These are phyloP conservation scores for Brenthis daphne DNA, from an alignment of 2,888 invertebrate genomes.

Conservation along the genomic window DNA sequence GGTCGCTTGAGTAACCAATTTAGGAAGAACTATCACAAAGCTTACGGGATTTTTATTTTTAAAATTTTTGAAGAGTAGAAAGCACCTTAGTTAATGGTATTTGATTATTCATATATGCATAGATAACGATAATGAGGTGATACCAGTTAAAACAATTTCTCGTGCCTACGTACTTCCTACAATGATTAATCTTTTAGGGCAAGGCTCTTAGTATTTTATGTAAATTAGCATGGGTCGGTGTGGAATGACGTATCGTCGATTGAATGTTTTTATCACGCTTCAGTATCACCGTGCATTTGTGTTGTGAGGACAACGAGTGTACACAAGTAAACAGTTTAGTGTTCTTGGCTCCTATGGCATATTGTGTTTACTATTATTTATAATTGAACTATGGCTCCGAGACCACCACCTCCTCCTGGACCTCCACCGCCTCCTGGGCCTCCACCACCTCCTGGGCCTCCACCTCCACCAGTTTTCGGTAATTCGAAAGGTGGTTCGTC, in stretches of 20 bases:
- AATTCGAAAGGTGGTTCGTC: slow-evolving; percentile 73
- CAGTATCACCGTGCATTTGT: slow-evolving; percentile 51
- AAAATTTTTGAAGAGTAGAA: not conserved
- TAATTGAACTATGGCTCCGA: slow-evolving; percentile 65
- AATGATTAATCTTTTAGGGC: slow-evolving; percentile 73
- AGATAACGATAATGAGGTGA: slow-evolving; percentile 51
- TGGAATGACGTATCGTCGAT: slow-evolving; percentile 59
- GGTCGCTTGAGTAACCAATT: slow-evolving; percentile 33
- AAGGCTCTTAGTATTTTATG: slow-evolving; percentile 74
- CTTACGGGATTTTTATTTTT: not conserved
- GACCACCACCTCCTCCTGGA: slow-evolving; percentile 64
- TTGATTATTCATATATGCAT: slow-evolving; percentile 3
- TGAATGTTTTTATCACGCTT: slow-evolving; percentile 65
- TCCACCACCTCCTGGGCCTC: slow-evolving; percentile 84
- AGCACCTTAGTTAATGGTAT: slow-evolving; percentile 4
- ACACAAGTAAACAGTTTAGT: slow-evolving; percentile 36
- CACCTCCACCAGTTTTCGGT: slow-evolving; percentile 78
- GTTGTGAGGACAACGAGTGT: slow-evolving; percentile 48
- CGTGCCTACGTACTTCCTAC: slow-evolving; percentile 74
- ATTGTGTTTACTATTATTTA: slow-evolving; percentile 43
- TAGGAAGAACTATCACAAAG: slow-evolving; percentile 13
- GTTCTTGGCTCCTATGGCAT: slow-evolving; percentile 40
- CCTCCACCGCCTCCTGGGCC: slow-evolving; percentile 86
- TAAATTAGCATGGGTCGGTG: slow-evolving; percentile 69
- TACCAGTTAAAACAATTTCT: slow-evolving; percentile 63